Evolutionary conservation across 2,113 vertebrate species (phyloP).

Genomic region (Notiomystis cincta): DNA sequence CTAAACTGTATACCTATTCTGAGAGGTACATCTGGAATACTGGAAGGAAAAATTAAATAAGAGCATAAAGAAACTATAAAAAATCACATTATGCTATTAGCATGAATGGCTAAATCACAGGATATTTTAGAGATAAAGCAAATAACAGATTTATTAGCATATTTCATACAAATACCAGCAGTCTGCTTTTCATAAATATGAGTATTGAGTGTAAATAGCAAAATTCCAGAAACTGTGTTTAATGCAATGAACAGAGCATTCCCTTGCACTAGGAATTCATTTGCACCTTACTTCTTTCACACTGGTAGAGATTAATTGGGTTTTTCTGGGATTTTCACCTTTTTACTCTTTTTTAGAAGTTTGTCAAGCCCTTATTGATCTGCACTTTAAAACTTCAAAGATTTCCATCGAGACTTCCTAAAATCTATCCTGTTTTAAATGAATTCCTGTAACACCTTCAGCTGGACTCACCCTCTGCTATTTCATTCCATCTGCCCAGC

Average conservation of each 20-base stretch:
- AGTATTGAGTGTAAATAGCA: not conserved
- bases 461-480: not conserved
- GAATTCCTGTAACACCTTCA: not conserved
- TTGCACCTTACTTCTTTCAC: not conserved
- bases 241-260: not conserved
- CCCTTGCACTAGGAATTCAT: not conserved
- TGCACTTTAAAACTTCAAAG: not conserved
- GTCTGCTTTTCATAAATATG: not conserved
- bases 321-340: fast-evolving
- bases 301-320: no score
- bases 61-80: not conserved
- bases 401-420: not conserved
- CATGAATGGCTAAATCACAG: not conserved
- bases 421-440: not conserved
- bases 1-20: not conserved
- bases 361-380: not conserved
- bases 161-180: not conserved
- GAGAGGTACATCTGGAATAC: not conserved
- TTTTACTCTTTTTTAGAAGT: not conserved
- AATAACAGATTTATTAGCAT: not conserved
- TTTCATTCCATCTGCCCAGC: not conserved
- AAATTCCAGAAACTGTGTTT: not conserved
- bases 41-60: not conserved
- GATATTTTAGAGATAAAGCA: not conserved
- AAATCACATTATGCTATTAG: not conserved